Evolutionary conservation across 1,140 invertebrate species (phyloP).

Genomic region (Cydia splendana): DNA sequence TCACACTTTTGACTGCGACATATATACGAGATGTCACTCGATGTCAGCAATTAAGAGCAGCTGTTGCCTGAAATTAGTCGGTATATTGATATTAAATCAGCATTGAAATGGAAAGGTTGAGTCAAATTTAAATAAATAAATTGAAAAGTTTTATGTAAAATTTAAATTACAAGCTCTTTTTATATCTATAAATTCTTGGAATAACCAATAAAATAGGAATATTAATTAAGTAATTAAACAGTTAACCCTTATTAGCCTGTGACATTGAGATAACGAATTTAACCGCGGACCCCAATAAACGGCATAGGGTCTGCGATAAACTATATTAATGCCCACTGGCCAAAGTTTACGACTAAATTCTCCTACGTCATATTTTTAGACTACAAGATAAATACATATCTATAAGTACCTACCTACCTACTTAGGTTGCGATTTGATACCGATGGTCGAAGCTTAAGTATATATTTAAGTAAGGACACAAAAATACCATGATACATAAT

Average conservation of each 20-base stretch:
- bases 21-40: too few species aligned
- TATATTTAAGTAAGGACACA: too few species aligned
- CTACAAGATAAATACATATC: not conserved
- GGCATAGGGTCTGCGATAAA: constrained; percentile 10
- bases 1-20: too few species aligned
- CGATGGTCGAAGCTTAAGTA: too few species aligned
- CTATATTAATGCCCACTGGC: not conserved
- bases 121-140: too few species aligned
- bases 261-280: constrained; percentile 16
- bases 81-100: too few species aligned
- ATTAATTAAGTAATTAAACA: not conserved
- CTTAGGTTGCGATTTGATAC: too few species aligned
- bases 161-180: not conserved
- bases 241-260: constrained; percentile 15
- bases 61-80: too few species aligned
- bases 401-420: not conserved
- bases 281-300: constrained; percentile 3
- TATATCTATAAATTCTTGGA: not conserved
- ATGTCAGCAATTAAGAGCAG: too few species aligned
- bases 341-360: not conserved
- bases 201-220: not conserved
- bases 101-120: too few species aligned
- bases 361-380: not conserved
- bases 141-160: not conserved
- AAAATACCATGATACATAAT: too few species aligned